These are phyloP conservation scores for Hermaeophaga mercurialis DNA, from an alignment of 2,888 invertebrate species.

Conservation along the genomic window DNA sequence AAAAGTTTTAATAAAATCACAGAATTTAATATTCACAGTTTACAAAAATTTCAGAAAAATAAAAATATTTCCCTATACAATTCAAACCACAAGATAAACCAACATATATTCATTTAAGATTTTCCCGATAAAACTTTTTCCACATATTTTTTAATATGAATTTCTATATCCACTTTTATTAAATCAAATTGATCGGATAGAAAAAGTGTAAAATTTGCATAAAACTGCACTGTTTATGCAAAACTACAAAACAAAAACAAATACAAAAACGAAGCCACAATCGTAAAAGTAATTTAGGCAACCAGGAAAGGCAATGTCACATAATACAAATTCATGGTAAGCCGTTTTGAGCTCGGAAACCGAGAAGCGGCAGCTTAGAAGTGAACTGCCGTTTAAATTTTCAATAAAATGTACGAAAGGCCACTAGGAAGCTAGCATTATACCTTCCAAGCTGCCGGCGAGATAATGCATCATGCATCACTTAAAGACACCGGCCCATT, in stretches of 20 bases:
- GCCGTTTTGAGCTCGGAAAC: constrained; percentile 6
- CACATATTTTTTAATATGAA: too few relatives aligned
- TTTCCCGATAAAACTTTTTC: too few relatives aligned
- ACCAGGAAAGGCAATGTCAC: constrained; percentile 9
- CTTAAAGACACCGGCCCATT: constrained; percentile 27
- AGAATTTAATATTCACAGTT: too few relatives aligned
- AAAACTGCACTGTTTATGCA: not conserved
- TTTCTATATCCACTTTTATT: too few relatives aligned
- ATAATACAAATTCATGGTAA: constrained; percentile 19
- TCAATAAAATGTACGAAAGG: constrained; percentile 23
- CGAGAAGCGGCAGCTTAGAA: constrained; percentile 14
- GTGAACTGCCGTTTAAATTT: constrained; percentile 31
- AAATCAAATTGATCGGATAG: too few relatives aligned
- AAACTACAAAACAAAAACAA: constrained; percentile 5
- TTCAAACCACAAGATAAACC: too few relatives aligned
- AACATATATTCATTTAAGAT: too few relatives aligned
- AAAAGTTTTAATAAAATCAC: too few relatives aligned
- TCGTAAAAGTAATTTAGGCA: constrained; percentile 12
- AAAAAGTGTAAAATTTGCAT: not conserved
- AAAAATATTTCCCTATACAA: too few relatives aligned
- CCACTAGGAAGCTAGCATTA: constrained; percentile 6
- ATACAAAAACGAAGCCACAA: constrained; percentile 6
- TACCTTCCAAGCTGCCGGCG: constrained; percentile 8
- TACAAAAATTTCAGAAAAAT: too few relatives aligned
- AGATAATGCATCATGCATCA: constrained; percentile 37